Evolutionary conservation across 2,797 vertebrate genomes (phyloP), one percentile per base, ranked within the genome.

Genomic region (Coracias cyanogaster): DNA sequence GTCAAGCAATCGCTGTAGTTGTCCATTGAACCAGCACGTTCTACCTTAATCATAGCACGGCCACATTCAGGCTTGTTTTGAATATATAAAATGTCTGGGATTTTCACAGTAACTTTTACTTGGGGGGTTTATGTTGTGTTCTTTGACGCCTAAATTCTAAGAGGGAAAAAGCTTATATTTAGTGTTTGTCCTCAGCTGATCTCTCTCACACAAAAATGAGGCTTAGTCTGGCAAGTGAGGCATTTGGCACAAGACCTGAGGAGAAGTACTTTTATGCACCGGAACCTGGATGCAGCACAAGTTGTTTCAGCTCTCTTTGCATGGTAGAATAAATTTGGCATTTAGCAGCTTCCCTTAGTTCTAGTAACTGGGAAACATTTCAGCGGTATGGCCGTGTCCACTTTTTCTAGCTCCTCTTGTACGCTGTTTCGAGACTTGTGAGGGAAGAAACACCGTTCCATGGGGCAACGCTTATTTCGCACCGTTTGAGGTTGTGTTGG

Each of bases 291-390:
- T 76, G 26, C 91, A 90, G 73, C 88, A 95, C 96, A 96, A 96
- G 94, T 94, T 95, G 90, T 94, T 97, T 96, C 96, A 96, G 91
- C 91, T 94, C 83, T 90, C 65, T 92, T 93, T 96, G 86, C 93
- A 92, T 41, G 48, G 62, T 89, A 95, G 93, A 96, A 94, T 95
- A 95, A 93, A 86, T 82, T 94, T 52, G 90, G 93, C 81, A 89
- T 93, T 95, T 89, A 95, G 88, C 86, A 94, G 77, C 86, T 95
- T 91, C 78, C 57, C 88, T 91, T 82, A 82, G 94, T 93, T 90
- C 83, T 90, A 95, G 96, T 97, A 95, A 79, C 94, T 93, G 95
- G 95, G 93, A 94, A 90, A 96, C 94, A 90, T 88, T 96, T 96
- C 90, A 94, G 71, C 80, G 60, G 73, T 79, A 67, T 61, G 60